A percentile compares a stretch with the other conserved stretches of the same genome.
phyloP scores from a whole-genome alignment of 2,113 vertebrate genomes.

The Rhizomys pruinosus region DNA sequence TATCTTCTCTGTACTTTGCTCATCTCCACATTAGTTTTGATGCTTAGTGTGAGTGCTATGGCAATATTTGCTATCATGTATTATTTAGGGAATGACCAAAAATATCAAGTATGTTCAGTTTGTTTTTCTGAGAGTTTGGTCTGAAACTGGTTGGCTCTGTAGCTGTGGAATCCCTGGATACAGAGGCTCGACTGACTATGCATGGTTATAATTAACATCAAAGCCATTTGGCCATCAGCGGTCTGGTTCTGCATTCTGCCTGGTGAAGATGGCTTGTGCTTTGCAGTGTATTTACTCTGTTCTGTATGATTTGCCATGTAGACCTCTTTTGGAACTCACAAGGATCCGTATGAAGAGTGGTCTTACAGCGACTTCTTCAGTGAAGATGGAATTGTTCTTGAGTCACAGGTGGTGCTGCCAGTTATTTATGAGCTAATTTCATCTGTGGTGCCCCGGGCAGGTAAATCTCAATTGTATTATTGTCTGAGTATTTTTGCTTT shows the following conservation, averaged over 20 bases:
- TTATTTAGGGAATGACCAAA: neutral
- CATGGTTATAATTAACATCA: neutral
- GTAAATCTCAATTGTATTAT: constrained; percentile 80
- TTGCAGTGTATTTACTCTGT: neutral
- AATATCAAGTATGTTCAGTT: neutral
- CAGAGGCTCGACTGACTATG: neutral
- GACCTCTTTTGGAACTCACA: constrained; percentile 87
- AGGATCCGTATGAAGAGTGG: constrained; percentile 91
- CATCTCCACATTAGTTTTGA: neutral
- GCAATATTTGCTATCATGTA: neutral
- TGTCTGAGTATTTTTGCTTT: neutral
- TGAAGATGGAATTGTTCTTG: constrained; percentile 96
- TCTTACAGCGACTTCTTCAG: constrained; percentile 93
- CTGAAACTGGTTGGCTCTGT: neutral
- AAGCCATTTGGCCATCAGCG: neutral
- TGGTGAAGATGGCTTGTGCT: neutral
- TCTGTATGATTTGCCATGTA: constrained; percentile 44
- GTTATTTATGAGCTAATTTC: constrained; percentile 93
- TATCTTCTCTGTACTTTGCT: neutral
- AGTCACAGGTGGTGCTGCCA: constrained; percentile 91
- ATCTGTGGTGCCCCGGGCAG: constrained; percentile 89
- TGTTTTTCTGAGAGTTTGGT: neutral
- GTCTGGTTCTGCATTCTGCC: neutral
- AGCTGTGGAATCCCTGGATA: neutral
- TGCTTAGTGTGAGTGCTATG: neutral